phyloP scores from a whole-genome alignment of 1,140 invertebrate species.

The Globodera ellingtonae region DNA sequence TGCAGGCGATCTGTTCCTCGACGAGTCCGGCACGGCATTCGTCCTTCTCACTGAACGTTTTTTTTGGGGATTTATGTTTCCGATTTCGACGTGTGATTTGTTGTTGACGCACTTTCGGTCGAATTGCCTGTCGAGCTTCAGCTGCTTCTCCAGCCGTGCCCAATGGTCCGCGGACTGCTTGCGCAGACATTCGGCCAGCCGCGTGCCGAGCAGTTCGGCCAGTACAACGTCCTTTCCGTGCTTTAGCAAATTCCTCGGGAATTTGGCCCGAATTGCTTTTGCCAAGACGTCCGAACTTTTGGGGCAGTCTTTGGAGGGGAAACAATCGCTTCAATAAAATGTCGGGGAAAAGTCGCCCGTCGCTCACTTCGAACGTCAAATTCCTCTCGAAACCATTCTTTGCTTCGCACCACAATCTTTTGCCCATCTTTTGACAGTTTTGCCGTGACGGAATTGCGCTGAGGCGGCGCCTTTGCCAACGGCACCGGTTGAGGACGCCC shows the following conservation, averaged over 20 bases:
- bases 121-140: conserved; percentile 27
- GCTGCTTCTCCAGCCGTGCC: conserved; percentile 32
- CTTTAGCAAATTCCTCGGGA: conserved; percentile 47
- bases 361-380: conserved; percentile 41
- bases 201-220: conserved; percentile 43
- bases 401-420: conserved; percentile 1
- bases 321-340: too few relatives aligned
- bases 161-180: conserved; percentile 49
- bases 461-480: not conserved
- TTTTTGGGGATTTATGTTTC: not conserved
- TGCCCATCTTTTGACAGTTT: not conserved
- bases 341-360: too few relatives aligned
- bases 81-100: not conserved
- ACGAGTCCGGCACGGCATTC: conserved; percentile 55
- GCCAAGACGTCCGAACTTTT: conserved; percentile 39
- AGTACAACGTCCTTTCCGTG: conserved; percentile 53
- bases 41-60: conserved; percentile 53
- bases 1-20: conserved; percentile 54
- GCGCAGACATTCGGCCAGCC: conserved; percentile 42
- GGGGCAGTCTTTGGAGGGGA: conserved; percentile 41
- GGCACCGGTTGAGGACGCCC: not conserved
- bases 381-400: conserved; percentile 42
- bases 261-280: conserved; percentile 45
- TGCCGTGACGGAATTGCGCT: not conserved
- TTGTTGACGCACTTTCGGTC: not conserved